phyloP scores from a whole-genome alignment of 2,797 vertebrate genomes.

The Trematomus bernacchii region DNA sequence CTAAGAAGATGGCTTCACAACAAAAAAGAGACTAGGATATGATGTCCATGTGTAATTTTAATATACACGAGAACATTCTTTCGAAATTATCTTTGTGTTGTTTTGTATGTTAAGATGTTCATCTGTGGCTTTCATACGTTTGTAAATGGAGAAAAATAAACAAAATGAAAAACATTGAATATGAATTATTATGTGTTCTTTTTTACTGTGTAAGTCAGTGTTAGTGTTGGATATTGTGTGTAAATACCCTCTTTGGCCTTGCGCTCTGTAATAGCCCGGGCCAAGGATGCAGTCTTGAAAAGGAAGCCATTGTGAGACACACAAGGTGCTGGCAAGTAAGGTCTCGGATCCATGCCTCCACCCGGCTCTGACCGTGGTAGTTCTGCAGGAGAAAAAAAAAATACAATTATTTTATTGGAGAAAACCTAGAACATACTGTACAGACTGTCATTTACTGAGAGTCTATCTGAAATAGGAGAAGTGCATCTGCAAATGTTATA shows the following conservation, averaged over 20 bases:
- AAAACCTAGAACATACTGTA: background rate
- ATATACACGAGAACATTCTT: too few relatives aligned
- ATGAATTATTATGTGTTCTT: background rate
- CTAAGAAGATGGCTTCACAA: background rate
- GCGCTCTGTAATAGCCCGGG: constrained; percentile 87
- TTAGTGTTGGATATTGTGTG: background rate
- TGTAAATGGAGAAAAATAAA: too few relatives aligned
- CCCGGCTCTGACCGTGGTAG: constrained; percentile 84
- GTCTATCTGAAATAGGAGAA: background rate
- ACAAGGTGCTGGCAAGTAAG: constrained; percentile 84
- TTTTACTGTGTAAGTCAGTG: background rate
- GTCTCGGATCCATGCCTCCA: constrained; percentile 78
- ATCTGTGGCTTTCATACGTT: too few relatives aligned
- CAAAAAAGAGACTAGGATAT: too few relatives aligned
- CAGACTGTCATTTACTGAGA: too few relatives aligned
- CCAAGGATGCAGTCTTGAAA: constrained; percentile 93
- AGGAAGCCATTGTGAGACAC: constrained; percentile 93
- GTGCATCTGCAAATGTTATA: background rate
- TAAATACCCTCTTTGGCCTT: constrained; percentile 90
- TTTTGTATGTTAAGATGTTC: too few relatives aligned
- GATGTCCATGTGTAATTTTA: too few relatives aligned
- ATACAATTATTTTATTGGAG: background rate
- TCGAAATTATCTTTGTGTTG: too few relatives aligned
- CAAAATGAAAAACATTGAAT: background rate
- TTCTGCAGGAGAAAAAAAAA: constrained; percentile 77